phyloP scores from a whole-genome alignment of 2,797 vertebrate species.

The Luscinia luscinia region DNA sequence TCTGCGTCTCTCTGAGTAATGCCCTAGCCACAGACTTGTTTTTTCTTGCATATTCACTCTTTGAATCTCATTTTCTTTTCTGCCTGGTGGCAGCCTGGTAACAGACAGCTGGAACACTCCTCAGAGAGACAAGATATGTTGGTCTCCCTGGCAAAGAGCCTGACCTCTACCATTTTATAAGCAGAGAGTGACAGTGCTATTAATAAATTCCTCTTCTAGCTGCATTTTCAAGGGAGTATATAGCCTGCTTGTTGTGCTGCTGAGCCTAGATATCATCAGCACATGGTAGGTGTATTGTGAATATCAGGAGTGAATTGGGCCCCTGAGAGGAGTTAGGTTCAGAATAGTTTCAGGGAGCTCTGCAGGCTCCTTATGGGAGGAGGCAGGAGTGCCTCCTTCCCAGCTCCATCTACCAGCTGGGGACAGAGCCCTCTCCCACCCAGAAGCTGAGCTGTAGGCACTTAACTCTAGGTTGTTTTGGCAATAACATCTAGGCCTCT shows the following conservation, averaged over 20 bases:
- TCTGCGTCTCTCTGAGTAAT: background rate
- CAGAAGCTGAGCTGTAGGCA: background rate
- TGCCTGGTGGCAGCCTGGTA: constrained; percentile 48
- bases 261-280: background rate
- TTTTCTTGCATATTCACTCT: constrained; percentile 12
- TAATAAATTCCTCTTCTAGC: constrained; percentile 35
- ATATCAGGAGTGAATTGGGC: background rate
- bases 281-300: background rate
- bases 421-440: background rate
- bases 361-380: background rate
- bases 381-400: background rate
- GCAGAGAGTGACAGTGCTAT: constrained; percentile 36
- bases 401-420: background rate
- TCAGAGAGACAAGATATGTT: constrained; percentile 23
- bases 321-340: background rate
- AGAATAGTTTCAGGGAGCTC: background rate
- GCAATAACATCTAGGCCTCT: background rate
- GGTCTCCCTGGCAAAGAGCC: constrained; percentile 49
- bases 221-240: background rate
- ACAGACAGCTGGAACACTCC: constrained; percentile 35
- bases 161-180: constrained; percentile 54
- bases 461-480: background rate
- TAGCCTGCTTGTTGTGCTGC: background rate
- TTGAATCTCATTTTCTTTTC: constrained; percentile 31
- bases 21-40: background rate